Base-by-base conservation (phyloP, 2,888 invertebrate species). In the Apotomis turbidana region DNA sequence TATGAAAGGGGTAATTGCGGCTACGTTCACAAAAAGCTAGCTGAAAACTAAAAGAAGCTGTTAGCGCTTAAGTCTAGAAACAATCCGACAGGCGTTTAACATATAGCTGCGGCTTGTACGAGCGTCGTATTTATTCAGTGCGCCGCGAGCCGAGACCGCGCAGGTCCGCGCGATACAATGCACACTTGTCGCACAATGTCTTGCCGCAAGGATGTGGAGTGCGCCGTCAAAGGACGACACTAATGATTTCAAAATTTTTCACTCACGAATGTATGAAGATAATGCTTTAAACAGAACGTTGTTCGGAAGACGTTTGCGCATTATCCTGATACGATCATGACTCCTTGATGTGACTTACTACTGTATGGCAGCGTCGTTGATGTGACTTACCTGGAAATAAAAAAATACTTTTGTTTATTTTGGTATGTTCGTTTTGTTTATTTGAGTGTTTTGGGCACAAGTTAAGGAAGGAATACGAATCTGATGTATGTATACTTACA, bases 1-100 rank as follows among this genome's bases (percentile, higher is more conserved):
- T 84, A 83, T 86, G 85, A 89, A 88, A 87, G 86, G 85, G 88
- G 88, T 89, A 90, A 90, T 90, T 88, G 89, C 86, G 85, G 85
- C 82, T 82, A 79, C 80, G 81, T 79, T 81, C 76, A 88, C 87
- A 87, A 85, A 90, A 87, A 87, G 83, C 83, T 81, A 83, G 85
- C 85, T 83, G 84, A 85, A 85, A 87, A 89, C 85, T 87, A 86
- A 88, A 88, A 87, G 87, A 86, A 88, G 86, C 85, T 85, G 86
- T 87, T 85, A 85, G 80, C 79, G 84, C 79, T 82, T 82, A 84
- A 86, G 84, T 83, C 81, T 83, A 78, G 83, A 79, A 83, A 80
- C 82, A 81, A 83, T 85, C 81, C 81, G 82, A 81, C 82, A 83
- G 83, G 79, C 79, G 81, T 78, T 79, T 80, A 76, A 79, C 78